phyloP scores from a whole-genome alignment of 92 coral and sea anemone species.

The Zoanthus sociatus region DNA sequence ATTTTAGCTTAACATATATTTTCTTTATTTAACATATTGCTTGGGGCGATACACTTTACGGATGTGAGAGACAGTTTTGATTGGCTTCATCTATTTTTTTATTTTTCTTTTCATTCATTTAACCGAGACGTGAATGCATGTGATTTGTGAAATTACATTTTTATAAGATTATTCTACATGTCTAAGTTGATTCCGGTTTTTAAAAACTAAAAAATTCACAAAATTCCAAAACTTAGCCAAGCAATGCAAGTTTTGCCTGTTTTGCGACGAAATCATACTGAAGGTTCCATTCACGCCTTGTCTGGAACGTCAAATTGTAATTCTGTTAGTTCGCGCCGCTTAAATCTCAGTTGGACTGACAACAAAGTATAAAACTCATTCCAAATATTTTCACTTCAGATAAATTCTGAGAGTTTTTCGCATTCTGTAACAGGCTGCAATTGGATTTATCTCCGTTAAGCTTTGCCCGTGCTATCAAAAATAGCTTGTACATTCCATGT shows the following conservation, averaged over 20 bases:
- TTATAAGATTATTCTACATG: neutral
- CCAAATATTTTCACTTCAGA: conserved; percentile 3
- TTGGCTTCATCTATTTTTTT: too few relatives aligned
- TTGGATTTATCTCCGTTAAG: too few relatives aligned
- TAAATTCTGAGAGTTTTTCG: neutral
- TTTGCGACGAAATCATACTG: neutral
- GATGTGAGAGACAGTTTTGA: too few relatives aligned
- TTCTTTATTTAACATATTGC: too few relatives aligned
- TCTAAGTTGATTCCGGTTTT: conserved; percentile 5
- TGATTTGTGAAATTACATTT: too few relatives aligned
- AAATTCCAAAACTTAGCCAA: neutral
- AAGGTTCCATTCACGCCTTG: neutral
- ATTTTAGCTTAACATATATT: too few relatives aligned
- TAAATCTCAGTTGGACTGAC: neutral
- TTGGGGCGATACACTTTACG: too few relatives aligned
- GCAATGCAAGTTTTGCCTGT: neutral
- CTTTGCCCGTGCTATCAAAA: too few relatives aligned
- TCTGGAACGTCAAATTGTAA: neutral
- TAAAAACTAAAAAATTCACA: neutral
- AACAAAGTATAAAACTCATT: neutral
- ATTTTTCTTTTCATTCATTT: too few relatives aligned
- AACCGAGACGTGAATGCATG: too few relatives aligned
- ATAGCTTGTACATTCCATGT: too few relatives aligned
- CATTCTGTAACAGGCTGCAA: too few relatives aligned
- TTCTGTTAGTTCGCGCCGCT: neutral